Evolutionary conservation across 2,888 invertebrate species (phyloP), one percentile per base, ranked within the genome.

Genomic region (Criorhina ranunculi): DNA sequence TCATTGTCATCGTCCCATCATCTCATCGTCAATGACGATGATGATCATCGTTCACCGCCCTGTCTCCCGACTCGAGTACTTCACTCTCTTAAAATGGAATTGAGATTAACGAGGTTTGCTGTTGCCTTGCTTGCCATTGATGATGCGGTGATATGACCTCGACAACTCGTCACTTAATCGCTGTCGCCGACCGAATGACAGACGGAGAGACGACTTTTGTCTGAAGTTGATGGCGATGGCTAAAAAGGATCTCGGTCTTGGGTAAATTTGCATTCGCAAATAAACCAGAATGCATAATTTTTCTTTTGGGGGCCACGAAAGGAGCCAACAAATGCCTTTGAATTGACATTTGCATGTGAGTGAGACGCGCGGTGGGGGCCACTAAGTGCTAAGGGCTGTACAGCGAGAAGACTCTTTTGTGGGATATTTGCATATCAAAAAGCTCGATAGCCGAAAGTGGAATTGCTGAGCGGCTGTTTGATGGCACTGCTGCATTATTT

Each of bases 81-180:
- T 79, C 62, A 64, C 55, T 67, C 55, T 73, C 70, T 78, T n/a
- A 33, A 72, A 73, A 75, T 66, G 59, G 75, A 80, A 85, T 76
- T 76, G 80, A 85, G 79, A 85, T 85, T 80, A 85, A 85, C 59
- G 64, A 79, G 75, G 70, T 85, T 57, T 75, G 57, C 57, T 72
- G 70, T 35, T 29, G 51, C 33, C 7, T 57, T 51, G 46, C 24
- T 42, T 12, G 31, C 49, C 60, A 67, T 15, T 79, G 75, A 42
- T 57, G 75, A 55, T 40, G 40, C 70, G 64, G 42, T 64, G 80
- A 80, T 80, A 80, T 79, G 80, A 85, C 85, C 80, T 85, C 85
- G 70, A 85, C 80, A 85, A 85, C 80, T 80, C 85, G 85, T 85
- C 85, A 85, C 85, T 85, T 85, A 85, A 85, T 85, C 85, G 85